Evolutionary conservation across 2,113 vertebrate species (phyloP).

Genomic region (Toxostoma redivivum): DNA sequence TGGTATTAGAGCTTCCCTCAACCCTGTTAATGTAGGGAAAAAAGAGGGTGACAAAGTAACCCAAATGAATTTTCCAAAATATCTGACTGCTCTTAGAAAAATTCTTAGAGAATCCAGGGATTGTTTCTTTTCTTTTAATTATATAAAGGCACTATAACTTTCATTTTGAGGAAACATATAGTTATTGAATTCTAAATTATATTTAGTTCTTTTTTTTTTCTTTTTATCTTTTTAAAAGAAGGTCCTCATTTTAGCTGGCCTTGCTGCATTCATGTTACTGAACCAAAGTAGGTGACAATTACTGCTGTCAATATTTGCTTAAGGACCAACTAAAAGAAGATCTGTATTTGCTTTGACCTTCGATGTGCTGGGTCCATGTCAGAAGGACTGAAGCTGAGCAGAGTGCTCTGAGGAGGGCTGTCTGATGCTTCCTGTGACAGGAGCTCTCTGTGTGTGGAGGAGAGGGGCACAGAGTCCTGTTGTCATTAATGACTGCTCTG

Average conservation of each 20-base stretch:
- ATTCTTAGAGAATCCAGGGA: background rate
- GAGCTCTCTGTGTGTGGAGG: background rate
- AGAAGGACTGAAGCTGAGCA: background rate
- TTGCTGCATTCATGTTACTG: background rate
- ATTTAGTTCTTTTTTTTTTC: background rate
- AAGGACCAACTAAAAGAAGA: background rate
- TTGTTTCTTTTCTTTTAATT: background rate
- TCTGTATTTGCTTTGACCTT: background rate
- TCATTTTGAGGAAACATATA: background rate
- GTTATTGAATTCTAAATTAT: background rate
- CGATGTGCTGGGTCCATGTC: background rate
- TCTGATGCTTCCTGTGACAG: background rate
- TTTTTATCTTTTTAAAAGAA: background rate
- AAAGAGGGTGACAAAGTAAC: background rate
- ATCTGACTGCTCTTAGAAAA: background rate
- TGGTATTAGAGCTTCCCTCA: background rate
- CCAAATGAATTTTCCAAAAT: background rate
- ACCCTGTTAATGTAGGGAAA: background rate
- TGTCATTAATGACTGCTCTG: background rate
- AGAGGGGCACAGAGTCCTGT: background rate
- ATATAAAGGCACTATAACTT: background rate
- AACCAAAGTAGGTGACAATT: background rate
- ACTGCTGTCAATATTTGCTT: background rate
- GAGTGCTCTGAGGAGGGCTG: background rate
- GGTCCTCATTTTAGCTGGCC: background rate